Evolutionary conservation across 2,888 invertebrate genomes (phyloP).

Genomic region (Zootermopsis nevadensis): DNA sequence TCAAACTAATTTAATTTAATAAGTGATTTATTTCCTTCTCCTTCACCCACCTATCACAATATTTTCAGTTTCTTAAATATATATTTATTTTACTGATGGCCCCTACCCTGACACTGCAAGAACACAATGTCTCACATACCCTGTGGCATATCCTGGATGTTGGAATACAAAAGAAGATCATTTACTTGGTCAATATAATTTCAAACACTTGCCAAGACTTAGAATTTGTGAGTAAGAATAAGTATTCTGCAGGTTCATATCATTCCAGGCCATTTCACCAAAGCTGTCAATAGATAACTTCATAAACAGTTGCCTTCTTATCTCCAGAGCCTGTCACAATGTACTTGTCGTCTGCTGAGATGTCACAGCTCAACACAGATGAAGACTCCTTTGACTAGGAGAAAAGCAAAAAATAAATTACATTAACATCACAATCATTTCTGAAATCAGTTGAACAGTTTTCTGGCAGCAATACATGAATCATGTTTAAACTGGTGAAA

Average conservation of each 20-base stretch:
- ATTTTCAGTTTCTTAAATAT: neutral
- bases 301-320: constrained; percentile 97
- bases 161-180: too few relatives aligned
- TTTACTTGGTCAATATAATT: neutral
- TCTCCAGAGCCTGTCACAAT: constrained; percentile 98
- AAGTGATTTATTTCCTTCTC: constrained; percentile 4
- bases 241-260: neutral
- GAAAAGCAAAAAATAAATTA: constrained; percentile 54
- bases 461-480: too few relatives aligned
- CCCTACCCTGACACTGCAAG: constrained; percentile 3
- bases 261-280: constrained; percentile 4
- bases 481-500: too few relatives aligned
- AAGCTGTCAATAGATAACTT: constrained; percentile 83
- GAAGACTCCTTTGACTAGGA: constrained; percentile 94
- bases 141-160: constrained; percentile 10
- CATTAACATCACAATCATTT: neutral
- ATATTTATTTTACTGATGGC: neutral
- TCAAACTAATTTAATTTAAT: constrained; percentile 23
- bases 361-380: constrained; percentile 98
- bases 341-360: constrained; percentile 97
- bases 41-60: constrained; percentile 31
- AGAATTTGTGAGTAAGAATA: too few relatives aligned
- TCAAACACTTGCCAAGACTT: neutral
- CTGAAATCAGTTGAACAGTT: too few relatives aligned
- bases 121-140: constrained; percentile 17